Base-by-base conservation (phyloP, 2,888 invertebrate species). In the Apodemia mormo region DNA sequence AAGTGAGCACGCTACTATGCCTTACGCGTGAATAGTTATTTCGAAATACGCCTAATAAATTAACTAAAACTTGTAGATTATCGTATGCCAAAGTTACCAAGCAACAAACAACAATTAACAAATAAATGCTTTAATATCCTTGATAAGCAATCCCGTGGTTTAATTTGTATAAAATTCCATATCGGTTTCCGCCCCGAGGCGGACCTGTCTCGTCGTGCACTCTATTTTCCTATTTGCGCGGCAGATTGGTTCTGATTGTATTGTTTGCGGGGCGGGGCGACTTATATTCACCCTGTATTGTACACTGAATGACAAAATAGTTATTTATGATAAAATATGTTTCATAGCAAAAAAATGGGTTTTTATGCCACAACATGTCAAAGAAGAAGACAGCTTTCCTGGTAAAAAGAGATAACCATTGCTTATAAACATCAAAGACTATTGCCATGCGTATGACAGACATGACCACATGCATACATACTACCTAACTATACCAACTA, bases 171-270 rank as follows among this genome's bases (percentile, higher is more conserved):
- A 74, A 73, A 73, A 74, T 68, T 67, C 69, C 64, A 67, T 68
- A 64, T 67, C 68, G 37, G 14, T 64, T 64, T 64, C 64, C 64
- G 43, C 68, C 84, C 84, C 71, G 80, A 81, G 86, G 86, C 90
- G 90, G 82, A 84, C 85, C 90, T 89, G 90, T 81, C 78, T 82
- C 83, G 82, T 81, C 86, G 87, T 85, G 90, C 88, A 91, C 90
- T 91, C 92, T 92, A 92, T 92, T 92, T 92, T 92, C 92, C 92
- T 92, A 93, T 93, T 92, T 93, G 90, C 88, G 90, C 91, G 90
- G 85, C 89, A 92, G 92, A 92, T 93, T 93, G 92, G 86, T 89
- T 92, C 86, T 92, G 92, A 93, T 92, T 92, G 92, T 91, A 91
- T 93, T 92, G 92, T 92, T 92, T 92, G 90, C 86, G 72, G 76